These are phyloP conservation scores for Rotaria socialis DNA, from an alignment of 2,888 invertebrate species.

Conservation along the genomic window DNA sequence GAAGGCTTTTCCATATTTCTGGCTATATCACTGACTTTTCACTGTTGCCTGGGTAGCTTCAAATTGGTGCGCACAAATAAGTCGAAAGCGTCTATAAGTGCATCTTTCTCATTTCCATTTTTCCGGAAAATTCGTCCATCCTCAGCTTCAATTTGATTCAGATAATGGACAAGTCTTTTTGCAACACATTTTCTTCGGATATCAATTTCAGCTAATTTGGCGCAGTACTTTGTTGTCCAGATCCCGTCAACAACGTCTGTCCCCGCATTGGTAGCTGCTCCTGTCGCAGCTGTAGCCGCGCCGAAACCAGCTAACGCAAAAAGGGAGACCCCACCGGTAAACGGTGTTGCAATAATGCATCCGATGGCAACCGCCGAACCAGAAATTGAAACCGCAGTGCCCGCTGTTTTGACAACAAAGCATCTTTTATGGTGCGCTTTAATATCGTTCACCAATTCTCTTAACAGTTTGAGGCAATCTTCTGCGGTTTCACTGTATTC, in stretches of 20 bases:
- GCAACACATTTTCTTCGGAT: not conserved
- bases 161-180: not conserved
- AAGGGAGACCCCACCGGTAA: not conserved
- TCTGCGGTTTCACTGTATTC: not conserved
- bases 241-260: not conserved
- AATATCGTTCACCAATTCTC: not conserved
- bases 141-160: constrained; percentile 8
- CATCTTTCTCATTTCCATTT: not conserved
- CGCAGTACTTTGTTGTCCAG: not conserved
- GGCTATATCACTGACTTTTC: not conserved
- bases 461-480: not conserved
- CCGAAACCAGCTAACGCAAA: not conserved
- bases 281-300: not conserved
- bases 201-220: not conserved
- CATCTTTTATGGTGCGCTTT: not conserved
- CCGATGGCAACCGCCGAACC: not conserved
- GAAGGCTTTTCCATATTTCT: not conserved
- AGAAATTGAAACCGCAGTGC: not conserved
- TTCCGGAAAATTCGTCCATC: not conserved
- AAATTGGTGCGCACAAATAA: not conserved
- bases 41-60: not conserved
- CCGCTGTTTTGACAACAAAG: not conserved
- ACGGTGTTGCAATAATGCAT: not conserved
- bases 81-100: not conserved
- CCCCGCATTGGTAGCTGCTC: not conserved